Conservation (phyloP, 1,140 invertebrate species). For the Sarcophaga peregrina region DNA sequence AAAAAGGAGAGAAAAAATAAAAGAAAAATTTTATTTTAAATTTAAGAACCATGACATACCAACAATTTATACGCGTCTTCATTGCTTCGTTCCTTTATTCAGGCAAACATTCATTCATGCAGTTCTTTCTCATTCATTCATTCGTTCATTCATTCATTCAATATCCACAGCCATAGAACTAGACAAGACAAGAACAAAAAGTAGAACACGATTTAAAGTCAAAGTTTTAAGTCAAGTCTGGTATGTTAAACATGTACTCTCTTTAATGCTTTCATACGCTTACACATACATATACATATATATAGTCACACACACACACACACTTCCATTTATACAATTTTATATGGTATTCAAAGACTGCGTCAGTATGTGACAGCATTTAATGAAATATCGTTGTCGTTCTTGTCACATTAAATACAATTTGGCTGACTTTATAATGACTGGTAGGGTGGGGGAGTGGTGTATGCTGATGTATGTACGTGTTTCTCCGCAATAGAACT, state of each 20-base stretch:
- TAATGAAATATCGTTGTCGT: conserved; percentile 10
- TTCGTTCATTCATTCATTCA: no score
- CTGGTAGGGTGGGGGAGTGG: neutral
- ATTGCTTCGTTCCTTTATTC: no score
- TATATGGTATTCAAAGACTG: neutral
- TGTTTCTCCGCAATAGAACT: neutral
- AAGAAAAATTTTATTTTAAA: no score
- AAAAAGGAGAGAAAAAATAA: no score
- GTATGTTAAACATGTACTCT: neutral
- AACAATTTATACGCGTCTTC: no score
- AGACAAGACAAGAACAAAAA: neutral
- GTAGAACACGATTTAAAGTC: conserved; percentile 10
- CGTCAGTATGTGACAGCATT: neutral
- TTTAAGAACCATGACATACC: no score
- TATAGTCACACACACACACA: neutral
- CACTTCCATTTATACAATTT: neutral
- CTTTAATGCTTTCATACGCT: neutral
- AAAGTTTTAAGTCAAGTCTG: neutral
- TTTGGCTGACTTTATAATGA: conserved; percentile 4
- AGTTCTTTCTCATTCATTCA: no score
- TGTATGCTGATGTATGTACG: neutral
- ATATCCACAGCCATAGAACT: no score
- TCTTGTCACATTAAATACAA: conserved; percentile 11
- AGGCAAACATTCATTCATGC: no score
- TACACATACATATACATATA: neutral